Evolutionary conservation across 1,140 invertebrate genomes (phyloP), one percentile per base, ranked within the genome.

Genomic region (Stegodyphus mimosarum): DNA sequence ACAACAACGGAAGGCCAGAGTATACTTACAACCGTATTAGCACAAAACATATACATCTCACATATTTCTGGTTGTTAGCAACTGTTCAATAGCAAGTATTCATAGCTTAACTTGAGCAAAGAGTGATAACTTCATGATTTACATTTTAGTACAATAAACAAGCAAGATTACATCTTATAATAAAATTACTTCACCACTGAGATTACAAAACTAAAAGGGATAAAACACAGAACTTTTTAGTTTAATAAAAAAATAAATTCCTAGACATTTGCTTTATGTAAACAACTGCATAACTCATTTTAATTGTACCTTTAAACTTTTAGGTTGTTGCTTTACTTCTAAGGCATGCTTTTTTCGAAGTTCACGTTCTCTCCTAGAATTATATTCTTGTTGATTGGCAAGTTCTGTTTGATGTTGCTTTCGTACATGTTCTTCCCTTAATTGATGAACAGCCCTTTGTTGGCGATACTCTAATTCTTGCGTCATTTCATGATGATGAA

Each of bases 311-410:
- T 98, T 99, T 85, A 99, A 93, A 92, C 98, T 99, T 92, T 99
- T 98, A 49, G 99, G 98, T 91, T 99, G 98, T 90, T 99, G 98
- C 90, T 99, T 99, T 64, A 98, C 93, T 92, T 99, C 97, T 72
- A 98, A 90, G 33, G 97, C 97, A 91, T 99, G 99, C 90, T 99
- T 99, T 90, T 99, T 99, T 83, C 95, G 93, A 88, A 99, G 92
- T 90, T 99, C 98, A 87, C 96, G 94, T 90, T 99, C 95, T 6
- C 97, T 94, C 81, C 97, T 93, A 89, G 95, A 93, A 94, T 97
- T 99, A 90, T 99, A 99, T 89, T 99, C 98, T 88, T 97, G 95
- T 91, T 99, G 93, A 93, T 99, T 99, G 86, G 94, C 94, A 88
- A 98, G 92, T 91, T 99, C 98, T 6, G 97, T 99, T 87, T 95